Evolutionary conservation across 37 sponge, comb jelly and placozoan genomes (phyloP), one percentile per base, ranked within the genome.

Genomic region (Diacarnus erythraeanus): DNA sequence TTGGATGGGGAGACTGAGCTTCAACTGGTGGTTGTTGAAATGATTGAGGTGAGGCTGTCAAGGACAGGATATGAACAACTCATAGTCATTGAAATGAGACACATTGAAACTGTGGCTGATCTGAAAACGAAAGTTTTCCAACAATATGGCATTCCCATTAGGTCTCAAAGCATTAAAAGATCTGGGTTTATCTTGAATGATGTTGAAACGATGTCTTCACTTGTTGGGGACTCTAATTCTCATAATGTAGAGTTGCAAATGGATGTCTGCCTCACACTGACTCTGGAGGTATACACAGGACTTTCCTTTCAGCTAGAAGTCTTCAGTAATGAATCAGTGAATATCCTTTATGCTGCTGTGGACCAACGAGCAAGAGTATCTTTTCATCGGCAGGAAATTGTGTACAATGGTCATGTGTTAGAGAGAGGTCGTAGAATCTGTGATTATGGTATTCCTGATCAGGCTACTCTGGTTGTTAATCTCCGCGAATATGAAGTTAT

Each of bases 401-500:
- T 38, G 26, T 72, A 63, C 59, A 44, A 71, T 39, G 85, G 47
- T 1, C 39, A 0, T 17, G 27, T 54, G 38, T 8, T 83, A 29
- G 66, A 77, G 36, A 5, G 1, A 2, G 42, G 43, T 43, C 42
- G 23, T 15, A 40, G 71, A 41, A 57, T 84, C 61, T 54, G 72
- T 60, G 69, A 77, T 26, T 77, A 84, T 42, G 60, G 64, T 43
- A 22, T 84, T 18, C 34, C 39, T 5, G 42, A 77, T 43, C 60
- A 60, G 2, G 59, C 78, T 42, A 59, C 26, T 18, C 17, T 84
- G 33, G 29, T 47, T 8, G 79, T 84, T 37, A 30, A 42, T 21
- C 38, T 71, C 6, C 78, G 77, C 9, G 33, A 61, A 33, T 77
- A 77, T 39, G 77, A 83, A 22, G 59, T 81, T 60, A 60, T 72